Base-by-base conservation (phyloP, 2,888 invertebrate species). In the Sarcophaga variegata region DNA sequence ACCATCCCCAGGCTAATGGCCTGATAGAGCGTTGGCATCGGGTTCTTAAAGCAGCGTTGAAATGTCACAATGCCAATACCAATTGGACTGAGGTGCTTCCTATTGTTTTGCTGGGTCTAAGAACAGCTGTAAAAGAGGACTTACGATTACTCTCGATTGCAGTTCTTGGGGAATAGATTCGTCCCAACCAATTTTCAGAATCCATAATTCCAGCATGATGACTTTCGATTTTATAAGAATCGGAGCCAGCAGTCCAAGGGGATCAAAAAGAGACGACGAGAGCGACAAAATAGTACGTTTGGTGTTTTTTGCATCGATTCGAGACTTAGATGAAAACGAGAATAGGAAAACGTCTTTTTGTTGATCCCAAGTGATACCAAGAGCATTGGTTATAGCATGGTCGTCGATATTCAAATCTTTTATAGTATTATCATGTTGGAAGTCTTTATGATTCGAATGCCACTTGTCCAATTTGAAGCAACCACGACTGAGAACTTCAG, bases 201-300 rank as follows among this genome's bases (percentile, higher is more conserved):
- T 72, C 79, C 83, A 79, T 6, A 83, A 27, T 60, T 81, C 80
- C 59, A 80, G 79, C n/a, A 84, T 11, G 14, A 84, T 74, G 2
- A 85, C 70, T 14, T 75, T 75, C 4, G 75, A 75, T 17, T 54
- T 83, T 45, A 71, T 74, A 63, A 84, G 67, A 14, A 84, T 22
- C 49, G 70, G 79, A 20, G 78, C 67, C 14, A 77, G 25, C 11
- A 87, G 60, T 20, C 86, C 83, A 27, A 86, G 72, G 20, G 83
- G 78, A 59, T 83, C 86, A 49, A 81, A 86, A 11, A 86, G 77
- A 5, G 77, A 69, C 20, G 86, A 81, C 25, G 78, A 66, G 8
- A 75, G n/a, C 6, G 83, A 80, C 49, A 49, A 49, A 14, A 49
- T 49, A 14, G 49, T 49, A 14, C 49, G 49, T 14, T 49, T 49